Evolutionary conservation across 2,797 vertebrate genomes (phyloP), one percentile per base, ranked within the genome.

Genomic region (Crenichthys baileyi): DNA sequence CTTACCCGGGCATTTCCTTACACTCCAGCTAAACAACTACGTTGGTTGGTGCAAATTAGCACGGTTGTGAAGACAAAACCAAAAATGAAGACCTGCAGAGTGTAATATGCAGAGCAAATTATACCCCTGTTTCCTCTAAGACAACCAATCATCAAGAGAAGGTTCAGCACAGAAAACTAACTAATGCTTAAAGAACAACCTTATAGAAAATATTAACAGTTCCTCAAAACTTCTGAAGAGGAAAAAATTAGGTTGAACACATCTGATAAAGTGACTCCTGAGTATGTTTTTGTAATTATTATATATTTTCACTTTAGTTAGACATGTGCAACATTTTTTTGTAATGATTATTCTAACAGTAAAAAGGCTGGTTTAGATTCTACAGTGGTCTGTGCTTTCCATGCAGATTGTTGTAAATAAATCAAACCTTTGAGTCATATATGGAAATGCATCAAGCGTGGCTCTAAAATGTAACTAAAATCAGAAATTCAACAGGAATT

Each of bases 1-100:
- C 79, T 90, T 31, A 76, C 90, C 85, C 87, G 56, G 70, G 87
- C 86, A 80, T 86, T 87, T 87, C 77, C 77, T 77, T 78, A 46
- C 73, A 72, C 82, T 51, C 18, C 81, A 84, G 89, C 86, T 87
- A 89, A 81, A 78, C 86, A 65, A 70, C 76, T 78, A 70, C 15
- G 68, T 55, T 56, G 68, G 79, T 76, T 24, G 24, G 70, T 79
- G 76, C 58, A 79, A 89, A 86, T 91, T 82, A 89, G 86, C 80
- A 73, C 68, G 65, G 61, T 53, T 88, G 79, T 84, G 80, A 85
- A 90, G 92, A 86, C 81, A 83, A 79, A 89, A 83, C 53, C 46
- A 36, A 75, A 53, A 78, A 67, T 80, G 70, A 87, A 70, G 80
- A 77, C 56, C 70, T 68, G 41, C 53, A 78, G 68, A 82, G 72